Evolutionary conservation across 2,113 vertebrate genomes (phyloP).

Genomic region (Hymenochirus boettgeri): DNA sequence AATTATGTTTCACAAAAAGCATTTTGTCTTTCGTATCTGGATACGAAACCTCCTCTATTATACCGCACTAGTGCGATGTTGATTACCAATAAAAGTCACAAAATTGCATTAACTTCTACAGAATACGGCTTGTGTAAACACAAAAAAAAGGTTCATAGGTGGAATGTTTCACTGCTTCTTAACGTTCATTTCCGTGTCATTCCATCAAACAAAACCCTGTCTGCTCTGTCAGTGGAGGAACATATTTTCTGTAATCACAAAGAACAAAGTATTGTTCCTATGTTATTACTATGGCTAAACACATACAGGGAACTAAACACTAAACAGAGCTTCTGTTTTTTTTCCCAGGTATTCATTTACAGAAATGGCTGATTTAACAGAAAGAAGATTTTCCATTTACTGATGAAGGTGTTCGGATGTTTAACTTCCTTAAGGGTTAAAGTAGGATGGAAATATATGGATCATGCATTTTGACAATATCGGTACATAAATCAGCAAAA

Average conservation of each 20-base stretch:
- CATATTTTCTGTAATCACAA: constrained; percentile 66
- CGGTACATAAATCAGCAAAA: too few relatives aligned
- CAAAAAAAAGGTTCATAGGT: constrained; percentile 59
- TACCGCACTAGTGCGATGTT: constrained; percentile 40
- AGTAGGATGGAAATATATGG: too few relatives aligned
- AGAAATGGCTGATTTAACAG: not conserved
- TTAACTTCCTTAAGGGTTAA: too few relatives aligned
- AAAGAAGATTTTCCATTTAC: not conserved
- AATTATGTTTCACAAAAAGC: not conserved
- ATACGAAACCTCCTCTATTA: constrained; percentile 39
- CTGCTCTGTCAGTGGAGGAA: constrained; percentile 71
- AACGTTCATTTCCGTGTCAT: constrained; percentile 56
- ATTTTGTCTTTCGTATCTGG: not conserved
- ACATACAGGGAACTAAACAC: constrained; percentile 35
- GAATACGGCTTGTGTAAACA: constrained; percentile 45
- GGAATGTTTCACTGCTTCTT: constrained; percentile 63
- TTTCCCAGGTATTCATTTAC: constrained; percentile 27
- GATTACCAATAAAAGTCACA: constrained; percentile 43
- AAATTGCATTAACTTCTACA: constrained; percentile 49
- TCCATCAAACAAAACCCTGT: constrained; percentile 67
- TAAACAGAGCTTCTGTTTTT: constrained; percentile 38
- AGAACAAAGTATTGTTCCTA: constrained; percentile 68
- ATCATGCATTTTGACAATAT: too few relatives aligned
- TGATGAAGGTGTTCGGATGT: not conserved
- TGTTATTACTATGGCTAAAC: constrained; percentile 64